A percentile compares a stretch with the other conserved stretches of the same genome.
Evolutionary conservation across 2,113 vertebrate species (phyloP).

Genomic region (Sorex fumeus): DNA sequence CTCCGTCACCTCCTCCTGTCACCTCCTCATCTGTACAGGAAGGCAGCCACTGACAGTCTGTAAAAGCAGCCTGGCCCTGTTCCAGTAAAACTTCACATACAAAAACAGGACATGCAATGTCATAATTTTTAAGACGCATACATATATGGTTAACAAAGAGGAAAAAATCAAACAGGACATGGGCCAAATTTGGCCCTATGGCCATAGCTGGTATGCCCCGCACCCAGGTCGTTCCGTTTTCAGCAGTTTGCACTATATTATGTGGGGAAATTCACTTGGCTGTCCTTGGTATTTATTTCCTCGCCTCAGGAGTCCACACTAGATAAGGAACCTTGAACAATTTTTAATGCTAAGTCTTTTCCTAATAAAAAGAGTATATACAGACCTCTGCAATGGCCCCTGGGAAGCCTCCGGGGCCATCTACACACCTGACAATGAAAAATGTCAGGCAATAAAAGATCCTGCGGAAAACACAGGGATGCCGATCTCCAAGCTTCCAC

Average conservation of each 20-base stretch:
- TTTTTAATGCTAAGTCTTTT: neutral
- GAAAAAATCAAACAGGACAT: neutral
- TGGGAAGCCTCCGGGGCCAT: neutral
- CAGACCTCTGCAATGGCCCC: neutral
- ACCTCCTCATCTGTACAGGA: neutral
- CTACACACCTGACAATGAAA: neutral
- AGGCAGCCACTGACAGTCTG: neutral
- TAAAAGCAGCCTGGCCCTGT: neutral
- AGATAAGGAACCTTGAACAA: constrained; percentile 13
- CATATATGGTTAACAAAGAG: no score
- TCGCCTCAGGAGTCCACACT: neutral
- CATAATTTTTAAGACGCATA: no score
- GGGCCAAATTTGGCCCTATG: neutral
- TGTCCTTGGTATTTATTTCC: neutral
- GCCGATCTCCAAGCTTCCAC: neutral
- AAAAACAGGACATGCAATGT: neutral
- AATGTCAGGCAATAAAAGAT: neutral
- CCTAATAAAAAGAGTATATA: constrained; percentile 34
- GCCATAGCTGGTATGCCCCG: neutral
- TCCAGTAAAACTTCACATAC: constrained; percentile 37
- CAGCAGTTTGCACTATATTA: neutral
- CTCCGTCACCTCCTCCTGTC: neutral
- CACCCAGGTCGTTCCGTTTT: neutral
- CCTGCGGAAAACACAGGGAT: neutral
- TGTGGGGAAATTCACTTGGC: neutral